A percentile compares a stretch with the other conserved stretches of the same genome.
Evolutionary conservation across 1,140 invertebrate species (phyloP).

Genomic region (Maniola jurtina): DNA sequence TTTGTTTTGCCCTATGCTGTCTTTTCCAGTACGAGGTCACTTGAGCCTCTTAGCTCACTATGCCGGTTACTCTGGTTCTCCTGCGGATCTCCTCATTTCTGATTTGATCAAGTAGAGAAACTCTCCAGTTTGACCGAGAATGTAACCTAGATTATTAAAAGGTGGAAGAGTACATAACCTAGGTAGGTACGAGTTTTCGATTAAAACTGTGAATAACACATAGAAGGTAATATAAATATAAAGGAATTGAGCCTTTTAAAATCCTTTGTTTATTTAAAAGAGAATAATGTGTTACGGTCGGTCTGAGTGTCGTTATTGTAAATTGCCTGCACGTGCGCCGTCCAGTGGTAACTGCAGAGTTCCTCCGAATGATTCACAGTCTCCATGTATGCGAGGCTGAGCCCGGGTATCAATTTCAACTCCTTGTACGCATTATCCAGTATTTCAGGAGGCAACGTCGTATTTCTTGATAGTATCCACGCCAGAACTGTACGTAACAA

Average conservation of each 20-base stretch:
- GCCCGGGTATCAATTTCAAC: slow-evolving; percentile 44
- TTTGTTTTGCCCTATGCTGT: too few relatives aligned
- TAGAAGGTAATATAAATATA: neutral
- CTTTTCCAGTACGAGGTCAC: too few relatives aligned
- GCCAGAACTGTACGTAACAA: slow-evolving; percentile 45
- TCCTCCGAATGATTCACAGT: slow-evolving; percentile 39
- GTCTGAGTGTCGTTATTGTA: slow-evolving; percentile 10
- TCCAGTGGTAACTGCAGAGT: slow-evolving; percentile 50
- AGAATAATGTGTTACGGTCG: neutral
- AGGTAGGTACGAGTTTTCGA: too few relatives aligned
- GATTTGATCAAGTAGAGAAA: too few relatives aligned
- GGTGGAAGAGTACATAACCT: too few relatives aligned
- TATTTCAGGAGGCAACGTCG: slow-evolving; percentile 35
- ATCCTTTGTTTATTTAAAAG: neutral
- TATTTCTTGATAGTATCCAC: slow-evolving; percentile 56
- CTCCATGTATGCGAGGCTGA: slow-evolving; percentile 46
- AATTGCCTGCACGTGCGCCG: slow-evolving; percentile 51
- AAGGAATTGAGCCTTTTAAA: neutral
- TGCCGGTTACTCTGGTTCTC: too few relatives aligned
- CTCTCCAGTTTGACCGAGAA: too few relatives aligned
- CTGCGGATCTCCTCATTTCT: too few relatives aligned
- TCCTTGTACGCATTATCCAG: slow-evolving; percentile 33
- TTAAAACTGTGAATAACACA: too few relatives aligned
- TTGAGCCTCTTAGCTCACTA: too few relatives aligned
- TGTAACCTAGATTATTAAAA: too few relatives aligned